Conservation (phyloP, 2,888 invertebrate genomes). For the Automeris io region DNA sequence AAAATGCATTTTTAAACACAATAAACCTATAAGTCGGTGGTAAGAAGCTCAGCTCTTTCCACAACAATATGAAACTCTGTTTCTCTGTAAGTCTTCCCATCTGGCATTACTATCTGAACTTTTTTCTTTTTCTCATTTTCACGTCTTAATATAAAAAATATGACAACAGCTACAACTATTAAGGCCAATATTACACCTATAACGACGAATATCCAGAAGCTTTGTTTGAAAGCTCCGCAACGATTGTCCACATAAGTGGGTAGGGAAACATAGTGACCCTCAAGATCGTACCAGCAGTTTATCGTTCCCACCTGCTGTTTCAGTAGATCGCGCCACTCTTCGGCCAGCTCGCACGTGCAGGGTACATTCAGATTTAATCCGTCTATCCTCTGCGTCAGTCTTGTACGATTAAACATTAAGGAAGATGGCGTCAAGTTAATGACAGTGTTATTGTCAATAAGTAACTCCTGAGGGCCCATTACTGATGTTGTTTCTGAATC, state of each 20-base stretch:
- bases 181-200: conserved; percentile 66
- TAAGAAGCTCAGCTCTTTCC: conserved; percentile 88
- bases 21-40: conserved; percentile 87
- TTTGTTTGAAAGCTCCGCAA: conserved; percentile 62
- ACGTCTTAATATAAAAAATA: conserved; percentile 59
- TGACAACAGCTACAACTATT: conserved; percentile 61
- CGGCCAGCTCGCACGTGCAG: conserved; percentile 75
- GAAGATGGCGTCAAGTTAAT: conserved; percentile 74
- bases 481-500: conserved; percentile 61
- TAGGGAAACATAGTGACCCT: conserved; percentile 51
- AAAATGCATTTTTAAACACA: no score
- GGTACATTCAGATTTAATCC: conserved; percentile 76
- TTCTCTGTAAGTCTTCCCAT: conserved; percentile 88
- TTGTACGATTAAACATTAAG: conserved; percentile 73
- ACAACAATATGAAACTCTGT: conserved; percentile 92
- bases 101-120: conserved; percentile 86
- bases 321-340: conserved; percentile 49
- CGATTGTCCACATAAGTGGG: conserved; percentile 58
- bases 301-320: conserved; percentile 53
- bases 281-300: conserved; percentile 60
- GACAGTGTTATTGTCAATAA: conserved; percentile 81
- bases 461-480: conserved; percentile 65
- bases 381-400: conserved; percentile 75
- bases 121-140: conserved; percentile 77
- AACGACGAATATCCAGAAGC: conserved; percentile 65